Conservation (phyloP, 64 coral and sea anemone species). For the Montipora foliosa region DNA sequence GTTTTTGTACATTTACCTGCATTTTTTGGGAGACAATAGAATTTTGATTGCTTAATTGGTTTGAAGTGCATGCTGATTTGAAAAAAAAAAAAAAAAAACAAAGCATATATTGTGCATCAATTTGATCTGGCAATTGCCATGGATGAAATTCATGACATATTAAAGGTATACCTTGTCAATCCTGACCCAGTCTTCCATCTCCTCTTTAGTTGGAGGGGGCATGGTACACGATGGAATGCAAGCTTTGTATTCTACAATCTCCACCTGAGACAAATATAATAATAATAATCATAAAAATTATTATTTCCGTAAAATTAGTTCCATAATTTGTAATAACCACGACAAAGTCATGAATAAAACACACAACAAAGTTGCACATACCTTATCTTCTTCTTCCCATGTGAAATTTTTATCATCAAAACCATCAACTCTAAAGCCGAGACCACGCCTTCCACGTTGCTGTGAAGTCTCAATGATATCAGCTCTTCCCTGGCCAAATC, state of each 20-base stretch:
- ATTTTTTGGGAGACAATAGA: too few relatives aligned
- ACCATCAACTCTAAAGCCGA: slow-evolving; percentile 89
- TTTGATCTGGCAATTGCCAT: too few relatives aligned
- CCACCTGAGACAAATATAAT: slow-evolving; percentile 13
- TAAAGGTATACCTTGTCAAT: slow-evolving; percentile 72
- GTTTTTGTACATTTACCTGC: not conserved
- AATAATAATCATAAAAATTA: not conserved
- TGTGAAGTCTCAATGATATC: slow-evolving; percentile 91
- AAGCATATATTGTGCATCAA: too few relatives aligned
- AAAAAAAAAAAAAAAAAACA: not conserved
- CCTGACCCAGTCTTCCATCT: slow-evolving; percentile 79
- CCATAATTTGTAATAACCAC: too few relatives aligned
- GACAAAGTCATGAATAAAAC: not conserved
- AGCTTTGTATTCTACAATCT: slow-evolving; percentile 59
- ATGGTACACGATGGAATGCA: slow-evolving; percentile 78
- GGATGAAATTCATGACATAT: not conserved
- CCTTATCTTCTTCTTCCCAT: slow-evolving; percentile 81
- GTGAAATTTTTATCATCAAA: slow-evolving; percentile 88
- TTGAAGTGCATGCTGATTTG: too few relatives aligned
- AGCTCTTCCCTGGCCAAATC: slow-evolving; percentile 85
- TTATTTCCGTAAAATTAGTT: not conserved
- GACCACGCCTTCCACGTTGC: slow-evolving; percentile 88
- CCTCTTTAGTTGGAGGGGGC: slow-evolving; percentile 66
- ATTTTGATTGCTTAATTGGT: too few relatives aligned
- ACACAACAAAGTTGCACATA: not conserved